Conservation (phyloP, 2,888 invertebrate species). For the Macrosiphum euphorbiae region DNA sequence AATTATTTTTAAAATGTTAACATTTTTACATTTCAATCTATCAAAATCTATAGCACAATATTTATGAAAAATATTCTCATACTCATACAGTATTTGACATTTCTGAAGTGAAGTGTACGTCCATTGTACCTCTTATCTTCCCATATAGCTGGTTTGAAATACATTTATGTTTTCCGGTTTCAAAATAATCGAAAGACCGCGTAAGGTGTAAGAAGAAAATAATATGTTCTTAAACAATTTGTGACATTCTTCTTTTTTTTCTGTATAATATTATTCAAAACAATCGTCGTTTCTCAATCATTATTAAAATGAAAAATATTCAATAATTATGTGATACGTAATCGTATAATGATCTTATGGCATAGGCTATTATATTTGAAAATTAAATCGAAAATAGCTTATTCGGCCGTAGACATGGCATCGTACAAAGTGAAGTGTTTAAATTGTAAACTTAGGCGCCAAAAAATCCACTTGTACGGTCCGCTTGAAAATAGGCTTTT, state of each 20-base stretch:
- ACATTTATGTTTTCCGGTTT: not conserved
- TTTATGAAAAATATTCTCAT: not conserved
- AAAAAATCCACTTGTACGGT: conserved; percentile 56
- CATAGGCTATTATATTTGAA: not conserved
- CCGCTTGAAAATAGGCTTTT: conserved; percentile 46
- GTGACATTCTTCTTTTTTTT: not conserved
- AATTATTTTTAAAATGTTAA: not conserved
- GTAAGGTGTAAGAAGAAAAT: not conserved
- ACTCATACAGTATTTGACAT: not conserved
- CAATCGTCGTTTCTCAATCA: not conserved
- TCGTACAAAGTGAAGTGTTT: not conserved
- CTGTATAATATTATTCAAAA: not conserved
- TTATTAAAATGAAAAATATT: not conserved
- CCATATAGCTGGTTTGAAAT: not conserved
- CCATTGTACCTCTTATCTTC: not conserved
- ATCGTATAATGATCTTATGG: not conserved
- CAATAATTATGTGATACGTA: not conserved
- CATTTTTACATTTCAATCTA: not conserved
- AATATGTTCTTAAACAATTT: not conserved
- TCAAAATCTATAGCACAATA: not conserved
- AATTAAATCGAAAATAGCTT: not conserved
- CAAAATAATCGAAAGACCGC: not conserved
- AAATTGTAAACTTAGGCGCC: conserved; percentile 54
- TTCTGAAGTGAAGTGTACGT: not conserved
- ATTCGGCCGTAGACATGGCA: not conserved